phyloP scores from a whole-genome alignment of 2,888 invertebrate species.

The Dyspetes luteomarginatus region DNA sequence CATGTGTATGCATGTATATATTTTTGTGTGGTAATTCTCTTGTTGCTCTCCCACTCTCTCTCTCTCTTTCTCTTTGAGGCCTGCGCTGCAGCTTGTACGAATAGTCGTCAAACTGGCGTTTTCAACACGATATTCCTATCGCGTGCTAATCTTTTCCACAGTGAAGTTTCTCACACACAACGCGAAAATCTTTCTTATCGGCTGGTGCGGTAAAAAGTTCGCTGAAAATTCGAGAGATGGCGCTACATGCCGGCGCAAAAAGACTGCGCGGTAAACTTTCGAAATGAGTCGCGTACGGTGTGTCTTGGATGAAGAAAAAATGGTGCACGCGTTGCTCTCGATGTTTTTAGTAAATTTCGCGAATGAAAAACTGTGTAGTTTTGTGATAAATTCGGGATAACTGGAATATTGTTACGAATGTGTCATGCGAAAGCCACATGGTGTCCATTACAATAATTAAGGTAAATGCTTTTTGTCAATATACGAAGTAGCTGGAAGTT shows the following conservation, averaged over 20 bases:
- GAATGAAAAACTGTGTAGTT: too few species aligned
- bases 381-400: not conserved
- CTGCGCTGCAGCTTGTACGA: constrained; percentile 5
- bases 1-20: constrained; percentile 2
- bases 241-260: not conserved
- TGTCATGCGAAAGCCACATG: too few species aligned
- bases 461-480: too few species aligned
- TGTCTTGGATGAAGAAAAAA: too few species aligned
- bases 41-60: not conserved
- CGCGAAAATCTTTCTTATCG: not conserved
- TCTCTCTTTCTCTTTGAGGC: not conserved
- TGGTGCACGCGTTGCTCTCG: not conserved
- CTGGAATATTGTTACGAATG: too few species aligned
- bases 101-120: constrained; percentile 23
- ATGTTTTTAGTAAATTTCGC: not conserved
- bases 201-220: not conserved
- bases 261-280: not conserved
- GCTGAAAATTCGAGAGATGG: not conserved
- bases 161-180: not conserved
- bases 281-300: not conserved
- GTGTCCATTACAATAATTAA: too few species aligned
- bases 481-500: too few species aligned
- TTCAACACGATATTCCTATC: constrained; percentile 2
- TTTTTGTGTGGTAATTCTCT: not conserved
- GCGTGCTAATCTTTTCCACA: constrained; percentile 7